Evolutionary conservation across 2,113 vertebrate species (phyloP), one percentile per base, ranked within the genome.

Genomic region (Hucho hucho): DNA sequence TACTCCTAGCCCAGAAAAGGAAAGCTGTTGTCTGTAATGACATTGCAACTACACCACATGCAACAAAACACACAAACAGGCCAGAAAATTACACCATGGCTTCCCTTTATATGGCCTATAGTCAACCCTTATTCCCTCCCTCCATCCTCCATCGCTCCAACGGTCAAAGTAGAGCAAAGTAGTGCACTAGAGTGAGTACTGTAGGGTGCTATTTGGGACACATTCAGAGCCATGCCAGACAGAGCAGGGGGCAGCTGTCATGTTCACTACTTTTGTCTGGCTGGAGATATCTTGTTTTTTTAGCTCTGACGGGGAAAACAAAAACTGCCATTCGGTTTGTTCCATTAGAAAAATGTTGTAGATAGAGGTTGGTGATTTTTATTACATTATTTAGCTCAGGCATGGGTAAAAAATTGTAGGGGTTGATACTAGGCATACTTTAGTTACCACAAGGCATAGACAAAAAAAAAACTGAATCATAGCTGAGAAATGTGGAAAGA

Each of bases 211-310:
- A 37, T 37, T 32, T 32, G 6, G 32, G 32, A 32, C 6, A 32
- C 37, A 74, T 72, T 32, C 56, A 69, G 16, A 73, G 65, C 65
- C 68, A 80, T 68, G 71, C 70, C 29, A 66, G 73, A n/a, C 43
- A 73, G 20, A 76, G 59, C 56, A 29, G 64, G 64, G 22, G 18
- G 22, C 47, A 70, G 75, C 76, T 67, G 73, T 6, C 74, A 59
- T 67, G 68, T 69, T 77, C 59, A 75, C 68, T 63, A 63, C 24
- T n/a, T 13, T 13, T 67, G 9, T 37, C 1, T 37, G 37, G 37
- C 37, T 37, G 37, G 37, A 37, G 7, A 9, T 37, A 37, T 37
- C 37, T 37, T 9, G 37, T 37, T 37, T 37, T 37, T 9, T 9
- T 37, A 37, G 37, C 32, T 37, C 37, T 37, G 37, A 37, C 37